Conservation (phyloP, 2,113 vertebrate genomes). For the Campylorhamphus procurvoides region DNA sequence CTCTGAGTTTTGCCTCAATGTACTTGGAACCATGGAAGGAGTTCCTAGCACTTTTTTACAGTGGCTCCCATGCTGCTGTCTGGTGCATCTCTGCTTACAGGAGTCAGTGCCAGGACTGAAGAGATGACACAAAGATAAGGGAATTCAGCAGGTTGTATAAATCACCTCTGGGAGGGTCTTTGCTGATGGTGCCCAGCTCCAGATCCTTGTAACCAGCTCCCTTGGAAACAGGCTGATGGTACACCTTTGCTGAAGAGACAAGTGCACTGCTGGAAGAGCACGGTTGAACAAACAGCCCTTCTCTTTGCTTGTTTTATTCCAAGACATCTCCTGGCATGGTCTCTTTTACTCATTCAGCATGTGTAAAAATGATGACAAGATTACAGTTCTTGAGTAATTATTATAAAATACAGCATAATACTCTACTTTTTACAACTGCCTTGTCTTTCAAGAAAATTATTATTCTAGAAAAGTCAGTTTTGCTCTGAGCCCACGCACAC, state of each 20-base stretch:
- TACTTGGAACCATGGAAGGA: neutral
- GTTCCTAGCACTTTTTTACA: neutral
- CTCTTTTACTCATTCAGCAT: neutral
- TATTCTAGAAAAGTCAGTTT: neutral
- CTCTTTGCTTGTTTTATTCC: neutral
- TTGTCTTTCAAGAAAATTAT: neutral
- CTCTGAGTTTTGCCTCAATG: neutral
- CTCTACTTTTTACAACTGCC: neutral
- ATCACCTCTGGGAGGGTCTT: neutral
- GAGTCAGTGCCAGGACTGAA: neutral
- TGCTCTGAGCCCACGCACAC: neutral
- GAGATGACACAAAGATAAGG: neutral
- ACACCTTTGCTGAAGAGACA: neutral
- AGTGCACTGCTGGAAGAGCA: neutral
- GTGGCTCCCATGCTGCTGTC: neutral
- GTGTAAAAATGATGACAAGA: neutral
- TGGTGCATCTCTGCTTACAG: neutral
- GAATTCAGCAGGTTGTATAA: neutral
- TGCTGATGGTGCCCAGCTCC: neutral
- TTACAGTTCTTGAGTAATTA: neutral
- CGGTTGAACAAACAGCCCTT: neutral
- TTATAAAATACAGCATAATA: neutral
- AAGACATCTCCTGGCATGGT: neutral
- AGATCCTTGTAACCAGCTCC: neutral
- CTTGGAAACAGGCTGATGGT: neutral